phyloP scores from a whole-genome alignment of 2,797 vertebrate species.

The Liparis tanakae region DNA sequence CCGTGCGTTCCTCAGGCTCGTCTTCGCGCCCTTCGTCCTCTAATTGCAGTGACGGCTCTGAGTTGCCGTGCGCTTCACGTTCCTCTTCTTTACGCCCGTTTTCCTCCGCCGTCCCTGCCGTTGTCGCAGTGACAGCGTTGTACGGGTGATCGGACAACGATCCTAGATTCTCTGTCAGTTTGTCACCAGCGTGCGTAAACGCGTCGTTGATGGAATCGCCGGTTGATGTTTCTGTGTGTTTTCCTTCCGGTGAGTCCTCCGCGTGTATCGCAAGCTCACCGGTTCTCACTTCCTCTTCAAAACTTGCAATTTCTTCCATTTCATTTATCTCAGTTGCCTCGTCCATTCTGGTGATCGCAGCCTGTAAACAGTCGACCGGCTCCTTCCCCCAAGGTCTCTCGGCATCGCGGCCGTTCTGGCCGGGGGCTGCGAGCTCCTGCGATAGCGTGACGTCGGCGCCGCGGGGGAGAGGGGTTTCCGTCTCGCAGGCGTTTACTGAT shows the following conservation, averaged over 20 bases:
- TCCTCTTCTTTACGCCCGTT: constrained; percentile 6
- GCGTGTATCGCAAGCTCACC: background rate
- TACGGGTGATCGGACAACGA: constrained; percentile 17
- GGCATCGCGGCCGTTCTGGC: constrained; percentile 26
- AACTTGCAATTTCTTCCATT: background rate
- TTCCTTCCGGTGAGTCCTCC: background rate
- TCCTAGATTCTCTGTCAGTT: background rate
- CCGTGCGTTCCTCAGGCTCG: constrained; percentile 3
- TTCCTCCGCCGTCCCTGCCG: constrained; percentile 4
- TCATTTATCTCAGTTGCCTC: constrained; percentile 13
- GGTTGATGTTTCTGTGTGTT: constrained; percentile 7
- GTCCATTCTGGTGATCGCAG: constrained; percentile 11
- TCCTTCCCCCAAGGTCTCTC: constrained; percentile 50
- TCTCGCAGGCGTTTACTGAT: constrained; percentile 37
- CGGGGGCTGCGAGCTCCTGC: constrained; percentile 29
- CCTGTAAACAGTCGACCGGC: constrained; percentile 27
- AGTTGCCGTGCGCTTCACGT: constrained; percentile 5
- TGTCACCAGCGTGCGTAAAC: background rate
- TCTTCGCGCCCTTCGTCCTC: constrained; percentile 22
- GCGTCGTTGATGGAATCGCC: background rate
- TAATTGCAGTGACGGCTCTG: constrained; percentile 2
- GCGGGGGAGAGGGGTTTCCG: constrained; percentile 33
- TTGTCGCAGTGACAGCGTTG: background rate
- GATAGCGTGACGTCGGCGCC: constrained; percentile 11
- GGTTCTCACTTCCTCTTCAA: constrained; percentile 16